These are phyloP conservation scores for Prosopocoilus inquinatus DNA, from an alignment of 2,888 invertebrate genomes.

Conservation along the genomic window DNA sequence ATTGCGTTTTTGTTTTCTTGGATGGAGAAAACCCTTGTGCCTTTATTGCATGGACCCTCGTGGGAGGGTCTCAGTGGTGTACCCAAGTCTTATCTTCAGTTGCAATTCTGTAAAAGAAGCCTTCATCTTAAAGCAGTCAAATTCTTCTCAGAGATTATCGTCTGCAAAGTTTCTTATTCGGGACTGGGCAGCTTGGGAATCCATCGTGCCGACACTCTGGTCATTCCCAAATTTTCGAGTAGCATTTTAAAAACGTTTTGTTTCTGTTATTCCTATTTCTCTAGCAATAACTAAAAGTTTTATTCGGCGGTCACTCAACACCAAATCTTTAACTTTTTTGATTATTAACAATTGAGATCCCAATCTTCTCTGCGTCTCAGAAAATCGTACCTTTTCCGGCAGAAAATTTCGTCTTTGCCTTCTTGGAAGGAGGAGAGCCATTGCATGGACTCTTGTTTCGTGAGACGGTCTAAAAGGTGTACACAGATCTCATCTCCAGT, in stretches of 20 bases:
- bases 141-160: not conserved
- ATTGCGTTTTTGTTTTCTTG: slow-evolving; percentile 3
- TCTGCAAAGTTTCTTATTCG: slow-evolving; percentile 5
- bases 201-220: no score
- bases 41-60: not conserved
- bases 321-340: not conserved
- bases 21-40: not conserved
- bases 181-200: slow-evolving; percentile 7
- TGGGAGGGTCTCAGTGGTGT: slow-evolving; percentile 8
- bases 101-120: slow-evolving; percentile 12
- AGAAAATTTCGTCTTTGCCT: not conserved
- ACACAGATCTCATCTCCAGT: slow-evolving; percentile 6
- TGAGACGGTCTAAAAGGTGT: slow-evolving; percentile 5
- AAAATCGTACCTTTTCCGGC: no score
- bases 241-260: slow-evolving; percentile 9
- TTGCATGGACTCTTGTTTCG: not conserved
- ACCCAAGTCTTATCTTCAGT: slow-evolving; percentile 5
- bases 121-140: not conserved
- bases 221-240: slow-evolving; percentile 7
- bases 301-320: no score
- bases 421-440: slow-evolving; percentile 1
- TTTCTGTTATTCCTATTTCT: slow-evolving; percentile 7
- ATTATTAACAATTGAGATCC: no score
- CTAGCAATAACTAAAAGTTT: not conserved
- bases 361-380: no score